phyloP scores from a whole-genome alignment of 1,140 invertebrate species.

The Lepidotrigona ventralis region DNA sequence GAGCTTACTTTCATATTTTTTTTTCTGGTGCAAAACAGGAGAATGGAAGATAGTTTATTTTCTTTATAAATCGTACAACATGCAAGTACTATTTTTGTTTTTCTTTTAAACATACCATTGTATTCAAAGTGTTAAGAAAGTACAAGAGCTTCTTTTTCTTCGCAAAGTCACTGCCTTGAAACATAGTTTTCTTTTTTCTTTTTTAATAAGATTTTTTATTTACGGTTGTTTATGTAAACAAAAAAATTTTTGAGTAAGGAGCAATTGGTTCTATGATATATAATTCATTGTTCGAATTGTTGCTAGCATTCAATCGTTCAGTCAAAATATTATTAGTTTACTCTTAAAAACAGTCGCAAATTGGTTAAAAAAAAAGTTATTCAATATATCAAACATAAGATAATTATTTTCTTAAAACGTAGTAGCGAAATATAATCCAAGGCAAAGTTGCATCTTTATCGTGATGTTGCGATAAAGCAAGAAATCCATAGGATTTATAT shows the following conservation, averaged over 20 bases:
- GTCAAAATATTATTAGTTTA: constrained; percentile 27
- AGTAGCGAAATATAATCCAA: constrained; percentile 8
- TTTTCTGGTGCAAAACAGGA: constrained; percentile 41
- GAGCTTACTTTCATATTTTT: constrained; percentile 51
- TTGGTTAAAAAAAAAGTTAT: constrained; percentile 9
- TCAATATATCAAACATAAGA: neutral
- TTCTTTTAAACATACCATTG: constrained; percentile 14
- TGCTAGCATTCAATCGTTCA: constrained; percentile 12
- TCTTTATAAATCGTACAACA: constrained; percentile 38
- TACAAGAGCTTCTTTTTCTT: constrained; percentile 23
- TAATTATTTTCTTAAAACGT: constrained; percentile 8
- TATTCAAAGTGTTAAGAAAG: constrained; percentile 44
- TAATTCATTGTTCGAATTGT: constrained; percentile 12
- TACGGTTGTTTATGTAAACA: neutral
- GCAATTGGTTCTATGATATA: neutral
- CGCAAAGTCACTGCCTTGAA: constrained; percentile 3
- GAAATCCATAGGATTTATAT: constrained; percentile 65
- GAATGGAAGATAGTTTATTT: constrained; percentile 34
- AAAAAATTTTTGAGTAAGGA: neutral
- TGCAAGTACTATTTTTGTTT: constrained; percentile 34
- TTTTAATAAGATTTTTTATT: neutral
- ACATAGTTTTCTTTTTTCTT: neutral
- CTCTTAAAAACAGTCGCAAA: constrained; percentile 19
- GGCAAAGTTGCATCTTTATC: constrained; percentile 22
- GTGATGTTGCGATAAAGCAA: constrained; percentile 44